Conservation (phyloP, 1,140 invertebrate genomes). For the Eurosta solidaginis region DNA sequence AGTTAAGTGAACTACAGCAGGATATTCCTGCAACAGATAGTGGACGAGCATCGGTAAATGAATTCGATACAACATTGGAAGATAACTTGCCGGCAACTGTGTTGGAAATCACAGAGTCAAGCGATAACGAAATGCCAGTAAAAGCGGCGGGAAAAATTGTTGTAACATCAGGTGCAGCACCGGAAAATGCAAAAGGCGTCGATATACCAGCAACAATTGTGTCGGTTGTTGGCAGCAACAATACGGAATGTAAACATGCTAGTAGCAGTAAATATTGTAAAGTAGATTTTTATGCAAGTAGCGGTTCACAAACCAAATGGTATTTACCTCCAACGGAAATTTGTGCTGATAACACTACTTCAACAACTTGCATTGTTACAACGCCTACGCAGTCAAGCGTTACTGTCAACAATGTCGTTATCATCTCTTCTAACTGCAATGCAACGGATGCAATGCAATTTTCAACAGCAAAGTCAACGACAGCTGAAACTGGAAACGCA, state of each 20-base stretch:
- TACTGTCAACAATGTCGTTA: constrained; percentile 20
- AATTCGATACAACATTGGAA: constrained; percentile 40
- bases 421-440: not conserved
- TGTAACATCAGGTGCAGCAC: constrained; percentile 4
- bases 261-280: constrained; percentile 24
- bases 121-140: not conserved
- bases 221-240: not conserved
- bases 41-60: constrained; percentile 48
- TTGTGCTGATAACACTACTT: not conserved
- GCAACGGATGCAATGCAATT: not conserved
- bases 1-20: not conserved
- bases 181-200: not conserved
- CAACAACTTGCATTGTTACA: not conserved
- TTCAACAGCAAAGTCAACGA: not conserved
- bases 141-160: too few relatives aligned
- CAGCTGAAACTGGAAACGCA: not conserved
- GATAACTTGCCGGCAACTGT: constrained; percentile 30
- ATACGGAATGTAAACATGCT: constrained; percentile 24
- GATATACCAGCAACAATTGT: not conserved
- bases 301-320: constrained; percentile 47
- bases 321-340: constrained; percentile 36
- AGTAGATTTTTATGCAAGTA: constrained; percentile 36
- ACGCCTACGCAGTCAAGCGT: not conserved
- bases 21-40: constrained; percentile 38
- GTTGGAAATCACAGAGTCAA: not conserved